phyloP scores from a whole-genome alignment of 2,888 invertebrate genomes.

The Polydrusus pterygomalis region DNA sequence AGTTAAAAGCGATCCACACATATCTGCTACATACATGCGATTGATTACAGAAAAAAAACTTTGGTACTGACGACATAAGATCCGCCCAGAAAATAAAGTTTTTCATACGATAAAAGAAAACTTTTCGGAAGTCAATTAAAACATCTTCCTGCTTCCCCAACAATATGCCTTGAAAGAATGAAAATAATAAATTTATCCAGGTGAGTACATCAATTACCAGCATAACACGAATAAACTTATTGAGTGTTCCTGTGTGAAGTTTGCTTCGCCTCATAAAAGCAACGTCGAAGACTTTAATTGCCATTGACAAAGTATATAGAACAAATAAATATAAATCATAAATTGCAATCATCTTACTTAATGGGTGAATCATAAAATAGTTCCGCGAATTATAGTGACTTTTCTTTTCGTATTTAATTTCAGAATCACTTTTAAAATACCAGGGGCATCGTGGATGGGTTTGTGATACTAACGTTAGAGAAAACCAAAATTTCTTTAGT shows the following conservation, averaged over 20 bases:
- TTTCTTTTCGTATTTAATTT: conserved; percentile 43
- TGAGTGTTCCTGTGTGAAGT: background rate
- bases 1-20: conserved; percentile 16
- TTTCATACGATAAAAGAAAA: conserved; percentile 26
- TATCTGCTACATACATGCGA: background rate
- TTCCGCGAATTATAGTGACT: conserved; percentile 45
- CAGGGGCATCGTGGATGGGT: conserved; percentile 9
- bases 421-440: conserved; percentile 50
- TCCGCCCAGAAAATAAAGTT: conserved; percentile 42
- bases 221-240: background rate
- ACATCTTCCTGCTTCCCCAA: background rate
- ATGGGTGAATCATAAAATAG: conserved; percentile 45
- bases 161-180: conserved; percentile 21
- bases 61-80: conserved; percentile 38
- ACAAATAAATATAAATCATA: conserved; percentile 27
- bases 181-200: conserved; percentile 32
- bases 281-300: conserved; percentile 25
- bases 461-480: conserved; percentile 26
- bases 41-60: conserved; percentile 19
- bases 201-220: conserved; percentile 25
- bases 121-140: conserved; percentile 9
- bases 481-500: conserved; percentile 36
- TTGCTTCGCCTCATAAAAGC: conserved; percentile 22
- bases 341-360: conserved; percentile 31
- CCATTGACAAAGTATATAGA: conserved; percentile 27